Base-by-base conservation (phyloP, 2,888 invertebrate species). In the Rhaphigaster nebulosa region DNA sequence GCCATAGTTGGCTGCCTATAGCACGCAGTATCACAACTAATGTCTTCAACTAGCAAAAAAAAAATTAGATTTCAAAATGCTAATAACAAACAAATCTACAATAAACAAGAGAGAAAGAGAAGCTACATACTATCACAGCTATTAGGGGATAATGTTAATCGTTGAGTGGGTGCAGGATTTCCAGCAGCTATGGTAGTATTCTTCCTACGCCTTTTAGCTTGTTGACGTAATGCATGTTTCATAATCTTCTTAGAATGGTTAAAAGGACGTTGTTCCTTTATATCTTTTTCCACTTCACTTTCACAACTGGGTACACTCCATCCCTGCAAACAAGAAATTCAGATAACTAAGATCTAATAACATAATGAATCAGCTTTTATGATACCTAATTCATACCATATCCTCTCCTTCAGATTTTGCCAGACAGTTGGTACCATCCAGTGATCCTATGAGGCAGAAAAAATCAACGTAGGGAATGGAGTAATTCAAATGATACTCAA, bases 181-280 rank as follows among this genome's bases (percentile, higher is more conserved):
- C 92, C 92, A 88, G 96, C 94, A 45, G 96, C 95, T 92, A 96
- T 95, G 54, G 95, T 95, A 87, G 96, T 97, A 94, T 97, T 97
- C 94, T 97, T 97, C 93, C 96, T 95, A 93, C 97, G 95, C 92
- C 97, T 94, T 93, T 97, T 97, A 52, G 97, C 97, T 94, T 96
- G 96, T 93, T 96, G 96, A 92, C 96, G 95, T 92, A 97, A 95
- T 91, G 97, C 97, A 94, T 97, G 97, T 94, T 97, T 97, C 92
- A 95, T 95, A n/a, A 95, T 95, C 94, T 96, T 96, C 93, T 96
- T 95, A 93, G 95, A 96, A 93, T 95, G 94, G 91, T 93, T 90
- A 80, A 52, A 76, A 88, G 70, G 76, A 3, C 80, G 60, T 2
- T 38, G 34, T 20, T 90, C 90, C n/a, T 70, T 90, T 34, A 87